Conservation (phyloP, 2,797 vertebrate species). For the Xenops minutus region DNA sequence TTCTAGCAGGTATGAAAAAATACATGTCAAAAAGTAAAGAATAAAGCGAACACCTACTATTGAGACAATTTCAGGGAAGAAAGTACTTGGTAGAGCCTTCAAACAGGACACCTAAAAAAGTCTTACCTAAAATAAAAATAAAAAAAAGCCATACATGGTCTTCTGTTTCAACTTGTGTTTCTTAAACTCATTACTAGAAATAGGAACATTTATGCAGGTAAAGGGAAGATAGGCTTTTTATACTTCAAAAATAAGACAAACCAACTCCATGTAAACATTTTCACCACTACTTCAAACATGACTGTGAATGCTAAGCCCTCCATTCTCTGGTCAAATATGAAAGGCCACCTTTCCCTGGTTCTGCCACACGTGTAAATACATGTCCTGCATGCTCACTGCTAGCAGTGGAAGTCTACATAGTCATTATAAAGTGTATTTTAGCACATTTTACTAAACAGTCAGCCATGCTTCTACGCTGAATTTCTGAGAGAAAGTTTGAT, state of each 20-base stretch:
- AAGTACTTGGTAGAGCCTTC: not conserved
- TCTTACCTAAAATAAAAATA: not conserved
- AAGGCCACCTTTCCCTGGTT: not conserved
- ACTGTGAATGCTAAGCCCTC: not conserved
- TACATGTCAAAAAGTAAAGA: not conserved
- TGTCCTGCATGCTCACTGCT: not conserved
- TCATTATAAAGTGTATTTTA: not conserved
- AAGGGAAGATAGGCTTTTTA: not conserved
- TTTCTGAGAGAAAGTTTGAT: not conserved
- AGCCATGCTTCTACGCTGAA: not conserved
- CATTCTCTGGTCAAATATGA: not conserved
- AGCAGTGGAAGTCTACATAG: not conserved
- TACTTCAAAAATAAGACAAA: not conserved
- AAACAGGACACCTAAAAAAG: not conserved
- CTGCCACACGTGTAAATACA: not conserved
- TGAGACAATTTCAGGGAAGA: constrained; percentile 5
- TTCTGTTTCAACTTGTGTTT: not conserved
- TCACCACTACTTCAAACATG: not conserved
- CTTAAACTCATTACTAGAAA: not conserved
- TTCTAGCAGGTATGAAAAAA: constrained; percentile 37
- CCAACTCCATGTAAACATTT: not conserved
- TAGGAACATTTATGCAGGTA: not conserved
- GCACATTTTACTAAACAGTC: not conserved
- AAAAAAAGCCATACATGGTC: not conserved
- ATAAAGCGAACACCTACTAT: not conserved